Percentiles rank a stretch among this genome's conserved stretches.
Evolutionary conservation across 2,113 vertebrate species (phyloP).

Genomic region (Zeus faber): DNA sequence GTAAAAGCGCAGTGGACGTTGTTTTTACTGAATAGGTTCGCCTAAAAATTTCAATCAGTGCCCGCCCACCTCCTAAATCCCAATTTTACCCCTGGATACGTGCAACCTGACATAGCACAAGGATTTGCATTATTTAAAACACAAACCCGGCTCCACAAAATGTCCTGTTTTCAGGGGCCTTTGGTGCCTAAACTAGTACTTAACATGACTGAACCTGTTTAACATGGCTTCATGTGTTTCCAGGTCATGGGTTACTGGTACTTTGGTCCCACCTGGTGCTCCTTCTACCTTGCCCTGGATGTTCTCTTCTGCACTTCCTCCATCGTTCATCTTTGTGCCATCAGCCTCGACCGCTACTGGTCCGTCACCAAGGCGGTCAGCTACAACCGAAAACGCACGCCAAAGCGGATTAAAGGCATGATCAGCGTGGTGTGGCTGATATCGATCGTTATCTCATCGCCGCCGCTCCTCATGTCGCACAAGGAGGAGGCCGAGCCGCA

Average conservation of each 20-base stretch:
- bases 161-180: no score
- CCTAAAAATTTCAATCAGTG: no score
- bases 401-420: slow-evolving; percentile 77
- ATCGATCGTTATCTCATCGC: slow-evolving; percentile 80
- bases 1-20: no score
- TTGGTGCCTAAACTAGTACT: not conserved
- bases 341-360: slow-evolving; percentile 89
- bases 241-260: slow-evolving; percentile 83
- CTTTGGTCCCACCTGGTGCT: slow-evolving; percentile 83
- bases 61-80: no score
- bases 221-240: not conserved
- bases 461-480: slow-evolving; percentile 75
- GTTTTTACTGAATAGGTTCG: no score
- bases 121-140: no score
- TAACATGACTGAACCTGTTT: not conserved
- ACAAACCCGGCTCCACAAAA: no score
- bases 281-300: slow-evolving; percentile 84
- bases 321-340: slow-evolving; percentile 86
- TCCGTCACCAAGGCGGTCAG: slow-evolving; percentile 81
- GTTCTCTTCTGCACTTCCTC: slow-evolving; percentile 86
- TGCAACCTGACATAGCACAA: no score
- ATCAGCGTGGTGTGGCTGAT: slow-evolving; percentile 79
- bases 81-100: no score
- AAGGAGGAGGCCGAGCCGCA: slow-evolving; percentile 11
- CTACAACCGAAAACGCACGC: slow-evolving; percentile 82